Percentiles rank a stretch among this genome's conserved stretches.
Conservation (phyloP, 2,888 invertebrate species). For the Apoda limacodes region DNA sequence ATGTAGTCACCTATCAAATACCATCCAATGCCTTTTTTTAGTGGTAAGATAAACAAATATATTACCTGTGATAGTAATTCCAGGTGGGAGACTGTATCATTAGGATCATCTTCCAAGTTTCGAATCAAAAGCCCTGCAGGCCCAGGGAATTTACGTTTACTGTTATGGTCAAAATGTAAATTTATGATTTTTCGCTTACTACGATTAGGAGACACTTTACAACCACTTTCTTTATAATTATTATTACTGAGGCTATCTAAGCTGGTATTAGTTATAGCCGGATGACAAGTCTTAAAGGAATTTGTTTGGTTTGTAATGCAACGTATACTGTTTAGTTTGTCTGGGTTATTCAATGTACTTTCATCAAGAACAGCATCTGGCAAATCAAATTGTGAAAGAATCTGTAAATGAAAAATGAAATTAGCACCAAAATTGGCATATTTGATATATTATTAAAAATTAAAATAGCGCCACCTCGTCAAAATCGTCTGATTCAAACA, state of each 20-base stretch:
- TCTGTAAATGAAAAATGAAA: too few relatives aligned
- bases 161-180: conserved; percentile 49
- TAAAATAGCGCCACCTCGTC: conserved; percentile 41
- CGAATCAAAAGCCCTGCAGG: conserved; percentile 55
- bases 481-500: conserved; percentile 62
- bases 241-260: too few relatives aligned
- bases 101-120: conserved; percentile 36
- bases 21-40: conserved; percentile 1
- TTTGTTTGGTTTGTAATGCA: conserved; percentile 1
- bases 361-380: conserved; percentile 25
- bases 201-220: conserved; percentile 33
- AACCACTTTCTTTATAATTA: background rate
- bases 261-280: too few relatives aligned
- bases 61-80: conserved; percentile 56
- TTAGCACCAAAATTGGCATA: too few relatives aligned
- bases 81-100: conserved; percentile 44
- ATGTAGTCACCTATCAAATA: too few relatives aligned
- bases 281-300: too few relatives aligned
- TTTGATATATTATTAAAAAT: background rate
- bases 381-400: conserved; percentile 53
- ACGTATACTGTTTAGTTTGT: background rate
- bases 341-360: conserved; percentile 1
- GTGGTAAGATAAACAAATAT: conserved; percentile 1
- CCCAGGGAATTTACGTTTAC: conserved; percentile 58
- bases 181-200: conserved; percentile 51